Base-by-base conservation (phyloP, 2,113 vertebrate genomes). In the Heterotis niloticus region DNA sequence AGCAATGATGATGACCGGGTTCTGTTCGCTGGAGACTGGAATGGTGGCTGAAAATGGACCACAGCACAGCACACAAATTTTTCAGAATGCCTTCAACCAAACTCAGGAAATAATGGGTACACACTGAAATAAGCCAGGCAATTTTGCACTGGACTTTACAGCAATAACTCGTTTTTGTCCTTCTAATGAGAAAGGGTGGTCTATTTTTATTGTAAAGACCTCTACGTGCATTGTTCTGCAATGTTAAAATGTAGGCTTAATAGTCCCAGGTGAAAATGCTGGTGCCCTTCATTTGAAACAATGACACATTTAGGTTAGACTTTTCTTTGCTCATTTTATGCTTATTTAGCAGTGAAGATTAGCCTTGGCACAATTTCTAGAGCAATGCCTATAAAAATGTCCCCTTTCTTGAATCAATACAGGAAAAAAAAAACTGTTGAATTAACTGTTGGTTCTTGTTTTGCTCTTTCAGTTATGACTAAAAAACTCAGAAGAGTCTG, bases 1-100 rank as follows among this genome's bases (percentile, higher is more conserved):
- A 12, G 98, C 98, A 66, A 99, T 99, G 85, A 99, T 98, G 89
- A 99, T 99, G 81, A 98, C 98, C 62, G 98, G 98, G 86, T 99
- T 99, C 92, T 98, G 98, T 85, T 99, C 98, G 80, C 95, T 98
- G 85, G 96, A 97, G 84, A 98, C 96, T 44, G 34, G 34, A 1
- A 96, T 95, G 0, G 96, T 96, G 7, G 96, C 96, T 99, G 85
- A 64, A 83, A 79, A 89, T 84, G 59, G 78, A 44, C 81, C 34
- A 44, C 34, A 44, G 59, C 26, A 86, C 56, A 60, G 57, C 23
- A 69, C 24, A 82, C 75, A 81, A 10, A 83, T 10, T 84, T 56
- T 80, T 26, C 10, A 52, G 52, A 34, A 29, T 23, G 1, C 44
- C 29, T 34, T 23, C 52, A 26, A 68, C 52, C 72, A 34, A 67